A percentile compares a stretch with the other conserved stretches of the same genome.
Conservation (phyloP, 2,888 invertebrate genomes). For the Magallana nippona region DNA sequence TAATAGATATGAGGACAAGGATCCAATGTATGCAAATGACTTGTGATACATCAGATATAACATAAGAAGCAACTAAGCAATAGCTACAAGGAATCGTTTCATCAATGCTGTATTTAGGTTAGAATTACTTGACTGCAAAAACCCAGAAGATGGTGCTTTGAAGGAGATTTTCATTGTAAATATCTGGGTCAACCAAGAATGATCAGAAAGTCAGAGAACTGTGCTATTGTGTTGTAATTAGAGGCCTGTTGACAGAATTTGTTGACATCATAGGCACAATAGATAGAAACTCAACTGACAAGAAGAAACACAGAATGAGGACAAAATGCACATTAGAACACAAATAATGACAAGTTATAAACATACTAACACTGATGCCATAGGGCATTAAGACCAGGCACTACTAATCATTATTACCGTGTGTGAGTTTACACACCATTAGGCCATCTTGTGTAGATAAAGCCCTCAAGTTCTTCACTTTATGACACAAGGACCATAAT, state of each 20-base stretch:
- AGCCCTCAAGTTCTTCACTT: slow-evolving; percentile 26
- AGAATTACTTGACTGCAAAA: too few relatives aligned
- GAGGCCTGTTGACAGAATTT: neutral
- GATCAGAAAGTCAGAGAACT: neutral
- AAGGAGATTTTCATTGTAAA: too few relatives aligned
- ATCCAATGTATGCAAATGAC: slow-evolving; percentile 23
- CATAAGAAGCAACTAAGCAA: too few relatives aligned
- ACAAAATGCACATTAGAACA: neutral
- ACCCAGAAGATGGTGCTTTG: too few relatives aligned
- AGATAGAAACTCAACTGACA: neutral
- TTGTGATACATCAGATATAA: too few relatives aligned
- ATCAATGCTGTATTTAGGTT: too few relatives aligned
- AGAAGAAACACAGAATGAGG: slow-evolving; percentile 12
- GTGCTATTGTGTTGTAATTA: neutral
- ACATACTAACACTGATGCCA: slow-evolving; percentile 5
- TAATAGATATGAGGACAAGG: too few relatives aligned
- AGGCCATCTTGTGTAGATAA: slow-evolving; percentile 17
- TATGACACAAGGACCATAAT: slow-evolving; percentile 18
- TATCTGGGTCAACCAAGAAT: too few relatives aligned
- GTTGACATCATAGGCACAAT: neutral
- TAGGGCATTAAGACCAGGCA: neutral
- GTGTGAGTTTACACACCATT: slow-evolving; percentile 30
- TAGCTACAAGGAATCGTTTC: too few relatives aligned
- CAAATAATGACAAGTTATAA: slow-evolving; percentile 21
- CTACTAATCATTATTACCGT: slow-evolving; percentile 5